These are phyloP conservation scores for Myotis yumanensis DNA, from an alignment of 2,113 vertebrate genomes.

Conservation along the genomic window DNA sequence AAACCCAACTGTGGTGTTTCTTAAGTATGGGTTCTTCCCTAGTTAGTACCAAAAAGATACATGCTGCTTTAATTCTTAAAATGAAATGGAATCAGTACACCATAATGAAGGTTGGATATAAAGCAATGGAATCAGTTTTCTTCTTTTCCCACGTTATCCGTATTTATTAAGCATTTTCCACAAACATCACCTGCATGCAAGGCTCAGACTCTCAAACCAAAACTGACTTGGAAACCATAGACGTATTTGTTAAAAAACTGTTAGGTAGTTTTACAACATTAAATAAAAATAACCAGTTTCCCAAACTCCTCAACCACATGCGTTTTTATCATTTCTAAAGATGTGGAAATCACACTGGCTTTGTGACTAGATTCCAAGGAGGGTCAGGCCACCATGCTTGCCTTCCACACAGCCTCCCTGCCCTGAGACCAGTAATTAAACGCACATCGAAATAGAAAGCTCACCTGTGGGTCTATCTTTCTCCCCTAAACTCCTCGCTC, in stretches of 20 bases:
- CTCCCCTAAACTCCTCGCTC: too few species aligned
- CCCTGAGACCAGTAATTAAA: neutral
- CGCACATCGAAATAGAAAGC: neutral
- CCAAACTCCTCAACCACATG: neutral
- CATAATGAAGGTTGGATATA: neutral
- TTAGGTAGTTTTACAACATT: neutral
- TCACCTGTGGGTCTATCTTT: neutral
- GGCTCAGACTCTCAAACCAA: neutral
- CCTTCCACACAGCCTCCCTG: neutral
- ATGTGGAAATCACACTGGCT: neutral
- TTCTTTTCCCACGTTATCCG: neutral
- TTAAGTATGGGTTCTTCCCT: neutral
- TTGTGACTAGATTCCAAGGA: neutral
- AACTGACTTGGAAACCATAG: constrained; percentile 1
- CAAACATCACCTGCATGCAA: neutral
- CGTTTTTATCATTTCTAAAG: neutral
- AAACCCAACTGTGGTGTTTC: neutral
- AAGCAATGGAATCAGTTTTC: neutral
- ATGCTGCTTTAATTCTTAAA: neutral
- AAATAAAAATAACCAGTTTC: constrained; percentile 11
- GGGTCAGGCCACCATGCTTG: neutral
- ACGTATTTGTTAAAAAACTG: neutral
- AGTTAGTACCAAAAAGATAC: neutral
- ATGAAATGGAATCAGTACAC: neutral
- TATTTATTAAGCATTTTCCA: constrained; percentile 65